Evolutionary conservation across 2,797 vertebrate species (phyloP), one percentile per base, ranked within the genome.

Genomic region (Pseudochromis fuscus): DNA sequence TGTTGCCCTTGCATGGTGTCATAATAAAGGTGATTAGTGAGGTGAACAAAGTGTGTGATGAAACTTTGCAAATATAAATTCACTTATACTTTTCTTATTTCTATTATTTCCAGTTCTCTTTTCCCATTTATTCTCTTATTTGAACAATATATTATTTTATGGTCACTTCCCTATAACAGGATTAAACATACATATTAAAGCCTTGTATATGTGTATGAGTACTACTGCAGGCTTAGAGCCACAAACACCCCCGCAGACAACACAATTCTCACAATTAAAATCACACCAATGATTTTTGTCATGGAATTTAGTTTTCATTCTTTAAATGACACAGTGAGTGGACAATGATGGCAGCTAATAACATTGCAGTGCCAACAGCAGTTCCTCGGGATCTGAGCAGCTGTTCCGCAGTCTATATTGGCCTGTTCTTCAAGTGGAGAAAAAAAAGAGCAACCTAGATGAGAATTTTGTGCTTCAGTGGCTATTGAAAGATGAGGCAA

Each of bases 401-500:
- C 93, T 94, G 94, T 93, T 96, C 94, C 93, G 92, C 94, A 96
- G 94, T 96, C 95, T 96, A 95, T 96, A 96, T 95, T 94, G 96
- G 94, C 94, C 95, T 95, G 95, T 96, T 97, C 95, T 96, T 97
- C 95, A 95, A 96, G 94, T 95, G 94, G 59, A 79, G 85, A 49
- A 77, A 88, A 92, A 91, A 93, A 90, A 85, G 95, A 95, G 95
- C 95, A 96, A 96, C 95, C 95, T 95, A 98, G 96, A 98, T 98
- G 97, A 98, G 96, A 98, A 98, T 98, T 97, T 96, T 97, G 95
- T 97, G 98, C 97, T 97, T 97, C 96, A 94, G 94, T 97, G 96
- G 95, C 96, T 96, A 97, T 98, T 98, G 96, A 98, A 97, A 98
- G 97, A 99, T 97, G 96, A 98, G 96, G 97, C 97, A 98, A 98